Base-by-base conservation (phyloP, 2,888 invertebrate genomes). In the Scaptomyza parva region DNA sequence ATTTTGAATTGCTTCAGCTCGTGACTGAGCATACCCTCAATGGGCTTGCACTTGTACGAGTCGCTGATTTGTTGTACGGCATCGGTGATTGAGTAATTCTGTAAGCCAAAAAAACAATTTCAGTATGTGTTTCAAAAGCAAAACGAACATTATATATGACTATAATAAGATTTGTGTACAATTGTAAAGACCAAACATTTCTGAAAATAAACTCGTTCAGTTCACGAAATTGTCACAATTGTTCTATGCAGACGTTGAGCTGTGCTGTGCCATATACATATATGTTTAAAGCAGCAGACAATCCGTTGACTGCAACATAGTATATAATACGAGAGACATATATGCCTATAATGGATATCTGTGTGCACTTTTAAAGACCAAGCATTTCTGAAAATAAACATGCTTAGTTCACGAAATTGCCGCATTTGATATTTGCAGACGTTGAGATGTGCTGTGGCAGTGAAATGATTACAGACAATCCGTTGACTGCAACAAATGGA, bases 1-100 rank as follows among this genome's bases (percentile, higher is more conserved):
- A 99, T 99, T 91, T 97, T 96, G 92, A 97, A 97, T 91, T 98
- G 97, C 92, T 98, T 98, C 74, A 99, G 93, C 90, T 99, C 98
- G 92, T 99, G 99, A 86, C 97, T 97, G 53, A 97, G 93, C 97
- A 97, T 97, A 76, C 97, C 99, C 92, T 99, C 99, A 52, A 99
- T 96, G 24, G 99, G 99, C 92, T 99, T 99, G 92, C 99, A 99
- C 84, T 97, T 97, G 93, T 94, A 99, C 47, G 96, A 94, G 75
- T 98, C 97, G 74, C 97, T 96, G 75, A 98, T 95, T 93, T 97
- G 98, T 92, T 97, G 97, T 63, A 99, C 97, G 41, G 95, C 95
- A 84, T 97, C 97, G 58, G 99, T 99, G 77, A 99, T 95, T 70
- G 95, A 94, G 91, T 97, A 96, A 70, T 98, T 98, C 96, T 97